A percentile compares a stretch with the other conserved stretches of the same genome.
These are phyloP conservation scores for Tipula helvola DNA, from an alignment of 2,888 invertebrate genomes.

Conservation along the genomic window DNA sequence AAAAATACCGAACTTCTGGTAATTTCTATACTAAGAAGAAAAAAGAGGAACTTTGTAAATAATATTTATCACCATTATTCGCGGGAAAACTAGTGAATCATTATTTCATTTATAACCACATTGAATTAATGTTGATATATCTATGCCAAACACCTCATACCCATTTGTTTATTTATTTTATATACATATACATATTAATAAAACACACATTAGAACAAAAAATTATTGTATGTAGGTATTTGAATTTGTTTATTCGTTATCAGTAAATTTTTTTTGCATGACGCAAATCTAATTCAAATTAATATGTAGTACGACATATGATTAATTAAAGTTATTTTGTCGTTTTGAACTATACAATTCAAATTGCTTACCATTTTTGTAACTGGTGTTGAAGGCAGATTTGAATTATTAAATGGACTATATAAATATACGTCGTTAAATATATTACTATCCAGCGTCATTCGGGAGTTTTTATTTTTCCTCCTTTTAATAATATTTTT, in stretches of 20 bases:
- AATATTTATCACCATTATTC: background rate
- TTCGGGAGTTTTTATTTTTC: conserved; percentile 12
- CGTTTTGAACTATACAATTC: background rate
- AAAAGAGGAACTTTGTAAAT: background rate
- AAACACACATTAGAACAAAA: background rate
- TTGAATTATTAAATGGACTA: conserved; percentile 18
- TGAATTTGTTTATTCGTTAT: background rate
- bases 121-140: background rate
- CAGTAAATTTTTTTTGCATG: background rate
- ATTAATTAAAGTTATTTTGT: background rate
- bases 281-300: conserved; percentile 7
- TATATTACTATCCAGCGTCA: conserved; percentile 19
- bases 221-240: background rate
- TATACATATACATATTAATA: background rate
- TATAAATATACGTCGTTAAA: conserved; percentile 19
- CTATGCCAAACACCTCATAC: background rate
- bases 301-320: background rate
- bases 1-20: background rate
- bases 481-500: background rate
- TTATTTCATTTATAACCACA: background rate
- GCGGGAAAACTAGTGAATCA: background rate
- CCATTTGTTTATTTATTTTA: background rate
- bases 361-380: conserved; percentile 33
- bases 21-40: background rate
- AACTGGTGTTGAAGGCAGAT: conserved; percentile 31